Conservation (phyloP, 2,797 vertebrate genomes). For the Macroramphosus scolopax region DNA sequence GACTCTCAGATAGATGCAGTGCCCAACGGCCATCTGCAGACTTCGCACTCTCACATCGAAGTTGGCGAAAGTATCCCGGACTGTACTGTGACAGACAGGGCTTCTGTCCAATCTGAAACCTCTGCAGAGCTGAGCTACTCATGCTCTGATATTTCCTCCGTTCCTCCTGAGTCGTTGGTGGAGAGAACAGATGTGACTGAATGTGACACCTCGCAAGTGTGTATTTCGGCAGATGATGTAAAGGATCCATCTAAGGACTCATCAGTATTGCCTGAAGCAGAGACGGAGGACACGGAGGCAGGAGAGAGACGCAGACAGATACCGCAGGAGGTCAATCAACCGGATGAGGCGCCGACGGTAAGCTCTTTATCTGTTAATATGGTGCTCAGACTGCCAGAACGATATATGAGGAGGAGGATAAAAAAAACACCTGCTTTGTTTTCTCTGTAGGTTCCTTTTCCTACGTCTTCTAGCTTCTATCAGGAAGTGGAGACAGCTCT, state of each 20-base stretch:
- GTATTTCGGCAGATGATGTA: slow-evolving; percentile 23
- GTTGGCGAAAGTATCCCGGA: slow-evolving; percentile 83
- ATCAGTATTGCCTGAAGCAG: slow-evolving; percentile 16
- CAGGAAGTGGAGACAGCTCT: slow-evolving; percentile 92
- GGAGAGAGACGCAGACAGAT: slow-evolving; percentile 12
- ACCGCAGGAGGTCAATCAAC: slow-evolving; percentile 29
- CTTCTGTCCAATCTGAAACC: slow-evolving; percentile 55
- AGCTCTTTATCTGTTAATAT: too few species aligned
- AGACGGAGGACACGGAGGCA: slow-evolving; percentile 16
- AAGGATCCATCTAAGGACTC: slow-evolving; percentile 16
- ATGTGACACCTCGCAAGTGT: slow-evolving; percentile 2
- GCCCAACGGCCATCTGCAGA: slow-evolving; percentile 85
- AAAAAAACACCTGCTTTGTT: not conserved
- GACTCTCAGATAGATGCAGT: slow-evolving; percentile 62
- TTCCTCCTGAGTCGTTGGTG: slow-evolving; percentile 4
- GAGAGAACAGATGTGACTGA: slow-evolving; percentile 23
- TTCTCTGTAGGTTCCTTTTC: slow-evolving; percentile 77
- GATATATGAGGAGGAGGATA: too few species aligned
- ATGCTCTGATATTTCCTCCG: slow-evolving; percentile 43
- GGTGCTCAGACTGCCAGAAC: too few species aligned
- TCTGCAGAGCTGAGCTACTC: slow-evolving; percentile 53
- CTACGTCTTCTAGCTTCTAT: slow-evolving; percentile 89
- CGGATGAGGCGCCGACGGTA: slow-evolving; percentile 41
- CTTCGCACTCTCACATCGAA: slow-evolving; percentile 84
- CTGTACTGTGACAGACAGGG: slow-evolving; percentile 62